Conservation (phyloP, 2,797 vertebrate species). For the Podarcis siculus region DNA sequence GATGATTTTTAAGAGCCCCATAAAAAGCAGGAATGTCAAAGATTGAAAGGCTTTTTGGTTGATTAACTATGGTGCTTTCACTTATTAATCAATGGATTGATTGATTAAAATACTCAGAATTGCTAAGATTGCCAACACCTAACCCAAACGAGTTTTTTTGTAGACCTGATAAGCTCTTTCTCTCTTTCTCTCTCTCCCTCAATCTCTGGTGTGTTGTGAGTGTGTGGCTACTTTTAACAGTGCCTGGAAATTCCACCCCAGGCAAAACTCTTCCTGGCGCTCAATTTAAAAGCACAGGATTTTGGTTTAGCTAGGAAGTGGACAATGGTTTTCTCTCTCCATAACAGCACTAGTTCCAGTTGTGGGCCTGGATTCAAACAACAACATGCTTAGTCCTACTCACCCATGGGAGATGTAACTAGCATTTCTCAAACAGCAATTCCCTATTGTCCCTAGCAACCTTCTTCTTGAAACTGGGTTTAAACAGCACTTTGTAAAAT, state of each 20-base stretch:
- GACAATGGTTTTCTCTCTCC: neutral
- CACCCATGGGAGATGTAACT: neutral
- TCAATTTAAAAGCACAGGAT: neutral
- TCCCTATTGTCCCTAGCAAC: neutral
- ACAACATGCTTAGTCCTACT: neutral
- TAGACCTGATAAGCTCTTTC: neutral
- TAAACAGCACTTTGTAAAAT: neutral
- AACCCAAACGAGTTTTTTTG: neutral
- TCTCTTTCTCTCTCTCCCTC: too few species aligned
- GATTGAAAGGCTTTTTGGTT: constrained; percentile 29
- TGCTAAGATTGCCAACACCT: neutral
- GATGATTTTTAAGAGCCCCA: constrained; percentile 21
- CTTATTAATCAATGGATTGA: constrained; percentile 35
- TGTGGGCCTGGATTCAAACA: neutral
- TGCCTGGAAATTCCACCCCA: neutral
- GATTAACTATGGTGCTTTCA: constrained; percentile 22
- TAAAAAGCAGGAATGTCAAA: constrained; percentile 25
- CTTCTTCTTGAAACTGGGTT: neutral
- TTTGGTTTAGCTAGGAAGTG: neutral
- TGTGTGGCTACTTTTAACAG: neutral
- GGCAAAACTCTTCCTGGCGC: neutral
- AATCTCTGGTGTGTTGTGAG: neutral
- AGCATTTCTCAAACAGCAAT: neutral
- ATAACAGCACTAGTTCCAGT: neutral
- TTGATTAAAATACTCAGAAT: constrained; percentile 26